Base-by-base conservation (phyloP, 2,113 vertebrate genomes). In the Gadus macrocephalus region DNA sequence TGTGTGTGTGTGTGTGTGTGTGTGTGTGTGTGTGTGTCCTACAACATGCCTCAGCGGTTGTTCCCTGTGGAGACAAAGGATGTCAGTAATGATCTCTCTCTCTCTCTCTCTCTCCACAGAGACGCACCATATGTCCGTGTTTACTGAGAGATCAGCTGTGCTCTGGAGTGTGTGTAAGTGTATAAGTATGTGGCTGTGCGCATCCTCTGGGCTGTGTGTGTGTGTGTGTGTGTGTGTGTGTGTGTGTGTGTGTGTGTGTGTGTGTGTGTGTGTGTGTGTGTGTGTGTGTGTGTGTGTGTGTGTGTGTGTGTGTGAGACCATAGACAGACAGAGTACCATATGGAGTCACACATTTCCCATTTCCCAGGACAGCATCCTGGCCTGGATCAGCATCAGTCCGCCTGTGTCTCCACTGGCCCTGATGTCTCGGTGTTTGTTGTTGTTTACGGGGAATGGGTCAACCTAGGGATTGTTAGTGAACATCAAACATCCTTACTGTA, bases 121-220 rank as follows among this genome's bases (percentile, higher is more conserved):
- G 76, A 55, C 42, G 22, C 59, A 78, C 85, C 85, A 86, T 85
- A 89, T 86, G 85, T 77, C 73, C 80, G 75, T 85, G 87, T 88
- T 86, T 85, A 87, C 82, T 58, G 75, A 75, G 80, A 79, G 82
- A 83, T 87, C 75, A 85, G 75, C 81, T 82, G 78, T 71, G 78
- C 75, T 83, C 77, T 85, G 81, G 84, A 80, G 38, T 58, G 66
- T 59, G 56, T 22, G 5, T 17, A 14, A 2, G 66, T 59, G 56
- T 22, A 1, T 17, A 14, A 2, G 16, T 60, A n/a, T 19, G n/a
- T 60, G 58, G 15, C 3, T 17, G 16, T 28, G 20, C 15, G 31
- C 17, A 2, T n/a, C 62, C 38, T 35, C 31, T 35, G 31, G 31
- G 31, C 31, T 42, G 64, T 66, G 42, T 66, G 66, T 66, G 71